These are phyloP conservation scores for Coccyzus lansbergi DNA, from an alignment of 2,797 vertebrate genomes.

Conservation along the genomic window DNA sequence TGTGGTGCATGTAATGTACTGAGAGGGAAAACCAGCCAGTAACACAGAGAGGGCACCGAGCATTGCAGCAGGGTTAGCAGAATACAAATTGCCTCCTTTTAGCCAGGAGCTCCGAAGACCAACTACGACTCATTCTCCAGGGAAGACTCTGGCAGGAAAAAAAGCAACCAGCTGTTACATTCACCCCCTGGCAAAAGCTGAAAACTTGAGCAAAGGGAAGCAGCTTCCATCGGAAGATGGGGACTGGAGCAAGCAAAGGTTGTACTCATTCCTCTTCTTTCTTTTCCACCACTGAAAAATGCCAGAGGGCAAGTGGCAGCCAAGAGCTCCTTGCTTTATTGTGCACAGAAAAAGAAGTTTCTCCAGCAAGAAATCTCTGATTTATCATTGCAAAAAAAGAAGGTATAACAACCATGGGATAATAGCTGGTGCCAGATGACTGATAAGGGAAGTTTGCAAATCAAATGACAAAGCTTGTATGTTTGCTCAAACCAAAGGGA, in stretches of 20 bases:
- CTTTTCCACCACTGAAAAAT: not conserved
- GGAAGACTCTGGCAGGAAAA: not conserved
- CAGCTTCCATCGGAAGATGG: not conserved
- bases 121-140: not conserved
- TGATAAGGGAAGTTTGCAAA: not conserved
- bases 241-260: too few relatives aligned
- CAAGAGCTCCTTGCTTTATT: not conserved
- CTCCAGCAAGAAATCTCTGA: not conserved
- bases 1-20: not conserved
- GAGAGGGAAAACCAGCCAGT: not conserved
- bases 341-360: not conserved
- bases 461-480: not conserved
- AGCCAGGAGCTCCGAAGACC: not conserved
- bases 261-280: not conserved
- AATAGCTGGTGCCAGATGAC: not conserved
- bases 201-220: not conserved
- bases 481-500: not conserved
- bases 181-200: not conserved
- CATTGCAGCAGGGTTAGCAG: not conserved
- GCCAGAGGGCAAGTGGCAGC: not conserved
- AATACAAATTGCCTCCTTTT: slow-evolving; percentile 36
- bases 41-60: not conserved
- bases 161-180: not conserved
- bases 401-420: not conserved
- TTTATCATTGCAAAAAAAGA: not conserved